Conservation (phyloP, 2,113 vertebrate species). For the Pandion haliaetus region DNA sequence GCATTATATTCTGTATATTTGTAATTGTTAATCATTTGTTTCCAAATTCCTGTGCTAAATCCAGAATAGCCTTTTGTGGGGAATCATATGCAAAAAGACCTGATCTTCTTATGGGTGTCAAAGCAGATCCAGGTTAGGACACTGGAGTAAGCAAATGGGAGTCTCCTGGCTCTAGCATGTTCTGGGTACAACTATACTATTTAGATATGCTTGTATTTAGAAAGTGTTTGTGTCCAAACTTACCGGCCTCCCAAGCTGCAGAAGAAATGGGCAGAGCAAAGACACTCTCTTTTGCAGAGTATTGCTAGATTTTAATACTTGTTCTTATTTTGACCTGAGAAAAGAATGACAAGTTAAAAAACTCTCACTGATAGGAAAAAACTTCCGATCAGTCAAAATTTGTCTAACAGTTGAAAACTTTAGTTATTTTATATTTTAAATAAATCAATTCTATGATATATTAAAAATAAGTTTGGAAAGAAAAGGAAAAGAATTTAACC, state of each 20-base stretch:
- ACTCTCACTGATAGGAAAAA: neutral
- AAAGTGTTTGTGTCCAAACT: neutral
- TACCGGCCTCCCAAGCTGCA: neutral
- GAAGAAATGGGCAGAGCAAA: neutral
- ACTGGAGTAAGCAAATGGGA: neutral
- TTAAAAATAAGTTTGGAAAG: neutral
- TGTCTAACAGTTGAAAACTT: neutral
- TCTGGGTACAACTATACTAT: neutral
- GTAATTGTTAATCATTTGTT: neutral
- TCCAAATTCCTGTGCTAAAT: neutral
- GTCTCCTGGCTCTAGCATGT: neutral
- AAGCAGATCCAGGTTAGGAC: neutral
- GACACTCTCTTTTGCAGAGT: neutral
- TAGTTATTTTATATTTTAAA: neutral
- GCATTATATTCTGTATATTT: neutral
- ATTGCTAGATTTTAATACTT: neutral
- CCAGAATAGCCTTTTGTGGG: neutral
- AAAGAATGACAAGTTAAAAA: neutral
- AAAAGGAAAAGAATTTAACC: neutral
- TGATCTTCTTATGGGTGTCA: neutral
- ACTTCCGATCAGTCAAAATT: neutral
- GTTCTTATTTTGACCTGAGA: neutral
- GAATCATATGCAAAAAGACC: neutral
- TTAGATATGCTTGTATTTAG: neutral
- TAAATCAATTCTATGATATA: neutral